Base-by-base conservation (phyloP, 2,113 vertebrate species). In the Epinephelus moara region DNA sequence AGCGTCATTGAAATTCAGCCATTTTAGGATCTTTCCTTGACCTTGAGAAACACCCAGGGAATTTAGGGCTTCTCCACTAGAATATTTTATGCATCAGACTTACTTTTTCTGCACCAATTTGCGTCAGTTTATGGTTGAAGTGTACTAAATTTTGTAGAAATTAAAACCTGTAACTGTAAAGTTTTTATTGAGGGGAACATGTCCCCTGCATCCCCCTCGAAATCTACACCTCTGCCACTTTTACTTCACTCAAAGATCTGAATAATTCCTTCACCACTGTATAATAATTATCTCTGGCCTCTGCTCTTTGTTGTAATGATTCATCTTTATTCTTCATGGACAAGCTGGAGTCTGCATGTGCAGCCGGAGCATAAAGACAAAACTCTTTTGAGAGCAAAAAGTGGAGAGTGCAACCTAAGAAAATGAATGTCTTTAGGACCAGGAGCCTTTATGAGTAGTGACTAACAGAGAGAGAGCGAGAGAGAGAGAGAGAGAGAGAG, bases 361-460 rank as follows among this genome's bases (percentile, higher is more conserved):
- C 53, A 45, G 60, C 17, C 0, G 6, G 6, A 21, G 21, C 49
- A 37, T 13, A 19, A 11, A 52, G 13, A 78, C 12, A 37, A 19
- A 62, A 62, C 21, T 40, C 4, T 21, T 19, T 1, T 25, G 23
- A 67, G 40, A 30, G 3, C 56, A 9, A 50, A 53, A 53, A 42
- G 4, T 18, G 37, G 45, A 12, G 14, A 25, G 37, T 33, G 18
- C 19, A n/a, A 45, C 12, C 40, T 50, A 33, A 40, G 61, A 70
- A 61, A 56, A 66, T 37, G 27, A 78, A 66, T 61, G 62, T 63
- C 85, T 77, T 45, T 72, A 79, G 87, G 86, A 85, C 82, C 80
- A 50, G 57, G 75, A 67, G 56, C 50, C 53, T 23, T 1, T 27
- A 11, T n/a, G 84, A 86, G 4, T 60, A 70, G 66, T 83, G 87